Evolutionary conservation across 92 coral and sea anemone species (phyloP), one percentile per base, ranked within the genome.

Genomic region (Hydrozoanthus gracilis): DNA sequence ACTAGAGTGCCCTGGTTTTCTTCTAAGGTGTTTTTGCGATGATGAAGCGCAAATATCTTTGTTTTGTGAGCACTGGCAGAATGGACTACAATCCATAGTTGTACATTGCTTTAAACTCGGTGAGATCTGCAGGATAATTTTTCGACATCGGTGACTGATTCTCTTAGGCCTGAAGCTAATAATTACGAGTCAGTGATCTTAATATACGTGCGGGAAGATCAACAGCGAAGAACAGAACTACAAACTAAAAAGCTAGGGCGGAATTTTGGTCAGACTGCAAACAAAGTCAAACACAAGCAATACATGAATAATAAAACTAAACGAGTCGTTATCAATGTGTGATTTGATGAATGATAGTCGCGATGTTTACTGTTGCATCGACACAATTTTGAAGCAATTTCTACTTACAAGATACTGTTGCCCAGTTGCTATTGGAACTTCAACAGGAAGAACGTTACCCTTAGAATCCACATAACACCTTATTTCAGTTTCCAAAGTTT

Each of bases 381-480:
- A 27, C 39, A 27, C 39, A 27, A 2, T 64, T 15, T 73, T 15
- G 20, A 15, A 73, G n/a, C 14, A 73, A 71, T 13, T 13, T 44
- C 13, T 64, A 80, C 85, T 80, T 62, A 80, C 85, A 48, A 4
- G 9, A 20, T 18, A 9, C 18, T 46, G 85, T 49, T 80, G 60
- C 20, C 27, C 74, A n/a, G 56, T 11, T 51, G 46, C 10, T 61
- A 62, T 39, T 16, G 84, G 85, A 9, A 80, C 85, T 47, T 80
- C 73, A 10, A 80, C 39, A 3, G 85, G 85, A 3, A 80, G 60
- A 48, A 80, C 85, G 5, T 65, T 80, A 4, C 85, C 85, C 20
- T 65, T 15, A 5, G 74, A 48, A 48, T 80, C 85, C 17, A 80
- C 85, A 17, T 46, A 80, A 48, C 85, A 80, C 51, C 85, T 66